Base-by-base conservation (phyloP, 2,888 invertebrate species). In the Polydrusus cervinus region DNA sequence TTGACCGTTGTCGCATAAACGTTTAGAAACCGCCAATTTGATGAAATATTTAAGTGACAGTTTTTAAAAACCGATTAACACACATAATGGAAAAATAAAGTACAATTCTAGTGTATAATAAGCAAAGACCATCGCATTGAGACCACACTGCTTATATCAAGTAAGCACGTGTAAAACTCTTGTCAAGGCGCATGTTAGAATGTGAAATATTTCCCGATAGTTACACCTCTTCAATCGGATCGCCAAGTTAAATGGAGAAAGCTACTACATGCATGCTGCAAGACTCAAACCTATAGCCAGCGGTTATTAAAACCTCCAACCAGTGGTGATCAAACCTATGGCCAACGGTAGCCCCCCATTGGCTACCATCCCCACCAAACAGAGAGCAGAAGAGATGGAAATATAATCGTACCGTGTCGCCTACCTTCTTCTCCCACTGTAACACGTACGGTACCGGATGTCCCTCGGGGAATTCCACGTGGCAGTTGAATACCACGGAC, bases 371-470 rank as follows among this genome's bases (percentile, higher is more conserved):
- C 61, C 60, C 61, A 72, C 57, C 68, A 67, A 25, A 74, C 30
- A 84, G 85, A 89, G 89, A 89, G 89, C 88, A 88, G 89, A 82
- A 66, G 45, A 51, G 72, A 62, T 43, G 72, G 77, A 77, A 74
- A 53, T 53, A 71, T 74, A 68, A 93, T 93, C 95, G 93, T 95
- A 95, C 95, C 95, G 94, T 94, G 91, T 95, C 94, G 94, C 95
- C 94, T 95, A 96, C 96, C 95, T 97, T 96, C 94, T 97, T 98
- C 93, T 96, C 96, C 98, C 98, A 98, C 92, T 97, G 97, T 89
- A 98, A 94, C 90, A 98, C 97, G 91, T 97, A 97, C 89, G 97
- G 96, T 90, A 97, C 96, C 87, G 96, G 95, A 89, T 95, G 94
- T 90, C 96, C 95, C 89, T 96, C 95, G 88, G 97, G 96, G 90